Base-by-base conservation (phyloP, 2,888 invertebrate genomes). In the Nebria salina region DNA sequence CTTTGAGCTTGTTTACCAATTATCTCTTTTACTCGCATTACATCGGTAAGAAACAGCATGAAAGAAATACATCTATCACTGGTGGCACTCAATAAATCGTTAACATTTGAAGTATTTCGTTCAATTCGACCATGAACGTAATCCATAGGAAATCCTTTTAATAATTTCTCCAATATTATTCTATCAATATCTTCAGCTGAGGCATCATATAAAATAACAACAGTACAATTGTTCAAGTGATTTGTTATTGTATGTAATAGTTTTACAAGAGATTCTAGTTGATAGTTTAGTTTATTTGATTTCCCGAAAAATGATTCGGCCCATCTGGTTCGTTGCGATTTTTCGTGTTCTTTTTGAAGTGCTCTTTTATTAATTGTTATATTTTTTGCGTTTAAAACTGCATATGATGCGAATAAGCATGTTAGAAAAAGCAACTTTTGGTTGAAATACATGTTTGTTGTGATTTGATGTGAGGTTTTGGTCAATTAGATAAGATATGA, bases 171-270 rank as follows among this genome's bases (percentile, higher is more conserved):
- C 83, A 94, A 86, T 11, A 94, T 85, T 66, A 90, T 88, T 74
- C 89, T 90, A 75, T 93, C 92, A 65, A 90, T 89, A 3, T 89
- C 88, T 86, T 92, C 91, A 0, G 92, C 91, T 85, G 89, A 89
- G 81, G 85, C 89, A 82, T 95, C 94, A 84, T 94, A 94, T n/a
- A 94, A 90, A 82, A 94, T 90, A 1, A 93, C 90, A 1, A 94
- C 92, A 0, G 91, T 91, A 85, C 95, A 95, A 81, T 92, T 92
- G n/a, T 87, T 88, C 41, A 94, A 87, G 87, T 94, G 92, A 8
- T 91, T 74, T 0, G 93, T 91, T 65, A 95, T 90, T 85, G 91
- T 92, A 82, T 91, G 90, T 5, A 95, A 85, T 13, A 95, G 89
- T 73, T 88, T 88, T 1, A 93, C 91, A 9, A 95, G 88, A 0